Evolutionary conservation across 2,888 invertebrate genomes (phyloP).

Genomic region (Zhuqinia jingwanae): DNA sequence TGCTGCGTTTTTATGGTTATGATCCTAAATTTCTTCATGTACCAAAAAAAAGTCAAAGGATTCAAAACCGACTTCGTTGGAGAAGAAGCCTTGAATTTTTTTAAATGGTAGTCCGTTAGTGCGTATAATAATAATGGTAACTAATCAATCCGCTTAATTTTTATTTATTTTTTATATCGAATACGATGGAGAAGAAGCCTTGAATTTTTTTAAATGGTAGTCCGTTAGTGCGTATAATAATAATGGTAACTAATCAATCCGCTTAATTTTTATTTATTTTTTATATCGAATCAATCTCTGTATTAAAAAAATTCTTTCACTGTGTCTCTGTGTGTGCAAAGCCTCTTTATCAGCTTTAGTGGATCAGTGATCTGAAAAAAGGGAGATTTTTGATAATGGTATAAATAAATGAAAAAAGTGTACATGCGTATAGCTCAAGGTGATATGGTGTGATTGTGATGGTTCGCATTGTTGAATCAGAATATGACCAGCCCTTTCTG

Average conservation of each 20-base stretch:
- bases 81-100: not conserved
- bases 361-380: conserved; percentile 58
- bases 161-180: conserved; percentile 15
- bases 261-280: conserved; percentile 16
- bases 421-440: not conserved
- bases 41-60: not conserved
- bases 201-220: not conserved
- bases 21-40: not conserved
- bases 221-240: not conserved
- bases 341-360: conserved; percentile 4
- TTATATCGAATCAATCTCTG: conserved; percentile 35
- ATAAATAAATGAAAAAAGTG: not conserved
- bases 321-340: too few relatives aligned
- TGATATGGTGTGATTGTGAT: conserved; percentile 8
- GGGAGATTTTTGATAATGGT: not conserved
- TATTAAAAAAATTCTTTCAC: not conserved
- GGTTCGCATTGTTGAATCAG: not conserved
- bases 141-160: conserved; percentile 47
- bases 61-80: not conserved
- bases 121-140: not conserved
- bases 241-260: conserved; percentile 25
- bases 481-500: conserved; percentile 14
- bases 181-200: not conserved
- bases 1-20: conserved; percentile 41
- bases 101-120: not conserved